These are phyloP conservation scores for Philhelius pedissequus DNA, from an alignment of 2,888 invertebrate genomes.

Conservation along the genomic window DNA sequence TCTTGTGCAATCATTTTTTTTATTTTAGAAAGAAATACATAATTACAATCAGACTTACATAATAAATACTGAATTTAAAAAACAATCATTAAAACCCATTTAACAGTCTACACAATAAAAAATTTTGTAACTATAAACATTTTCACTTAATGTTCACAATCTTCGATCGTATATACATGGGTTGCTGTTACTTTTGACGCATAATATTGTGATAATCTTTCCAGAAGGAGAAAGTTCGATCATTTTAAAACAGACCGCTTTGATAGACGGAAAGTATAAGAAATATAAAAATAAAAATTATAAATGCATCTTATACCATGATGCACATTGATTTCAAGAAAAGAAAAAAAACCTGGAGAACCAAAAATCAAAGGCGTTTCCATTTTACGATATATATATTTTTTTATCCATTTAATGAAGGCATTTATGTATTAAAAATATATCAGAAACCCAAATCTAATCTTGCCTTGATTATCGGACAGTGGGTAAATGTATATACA, in stretches of 20 bases:
- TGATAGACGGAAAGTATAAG: background rate
- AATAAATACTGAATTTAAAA: too few relatives aligned
- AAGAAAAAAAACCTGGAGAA: background rate
- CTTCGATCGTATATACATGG: background rate
- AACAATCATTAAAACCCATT: too few relatives aligned
- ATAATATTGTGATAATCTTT: background rate
- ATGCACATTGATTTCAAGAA: background rate
- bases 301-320: background rate
- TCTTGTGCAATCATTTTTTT: too few relatives aligned
- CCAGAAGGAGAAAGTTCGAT: background rate
- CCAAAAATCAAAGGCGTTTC: constrained; percentile 41
- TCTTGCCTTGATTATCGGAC: background rate
- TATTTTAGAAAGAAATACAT: too few relatives aligned
- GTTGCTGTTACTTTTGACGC: background rate
- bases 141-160: background rate
- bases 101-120: too few relatives aligned
- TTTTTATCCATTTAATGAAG: constrained; percentile 29
- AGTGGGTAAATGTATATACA: background rate
- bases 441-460: constrained; percentile 41
- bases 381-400: background rate
- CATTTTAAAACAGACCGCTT: background rate
- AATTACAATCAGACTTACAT: too few relatives aligned
- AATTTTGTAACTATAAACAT: too few relatives aligned
- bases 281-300: background rate
- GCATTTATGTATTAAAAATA: constrained; percentile 2